Conservation (phyloP, 2,113 vertebrate species). For the Cariama cristata region DNA sequence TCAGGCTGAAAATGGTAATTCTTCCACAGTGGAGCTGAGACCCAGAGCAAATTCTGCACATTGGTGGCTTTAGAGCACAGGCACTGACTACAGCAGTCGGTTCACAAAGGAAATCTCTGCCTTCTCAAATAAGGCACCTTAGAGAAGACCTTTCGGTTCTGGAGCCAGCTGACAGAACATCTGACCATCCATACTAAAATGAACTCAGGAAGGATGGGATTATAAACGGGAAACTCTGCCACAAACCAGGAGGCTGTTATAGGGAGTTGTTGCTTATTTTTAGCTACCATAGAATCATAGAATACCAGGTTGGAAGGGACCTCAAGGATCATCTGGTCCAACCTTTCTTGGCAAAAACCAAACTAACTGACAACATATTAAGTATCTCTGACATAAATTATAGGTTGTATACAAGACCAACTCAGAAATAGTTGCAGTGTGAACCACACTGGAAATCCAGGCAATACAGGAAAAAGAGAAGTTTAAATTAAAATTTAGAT, state of each 20-base stretch:
- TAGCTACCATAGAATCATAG: not conserved
- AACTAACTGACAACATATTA: not conserved
- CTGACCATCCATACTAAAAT: not conserved
- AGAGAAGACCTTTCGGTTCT: not conserved
- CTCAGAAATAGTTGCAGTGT: not conserved
- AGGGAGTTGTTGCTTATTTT: constrained; percentile 8
- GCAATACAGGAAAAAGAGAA: not conserved
- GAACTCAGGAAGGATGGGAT: not conserved
- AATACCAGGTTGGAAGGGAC: not conserved
- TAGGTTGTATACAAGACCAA: not conserved
- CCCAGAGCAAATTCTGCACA: not conserved
- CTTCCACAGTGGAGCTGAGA: not conserved
- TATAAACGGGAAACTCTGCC: not conserved
- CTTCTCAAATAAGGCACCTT: not conserved
- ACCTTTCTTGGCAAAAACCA: not conserved
- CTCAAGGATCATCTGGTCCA: not conserved
- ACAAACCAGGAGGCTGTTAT: not conserved
- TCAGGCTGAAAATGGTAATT: not conserved
- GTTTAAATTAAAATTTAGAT: not conserved
- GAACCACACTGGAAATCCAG: not conserved
- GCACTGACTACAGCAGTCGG: not conserved
- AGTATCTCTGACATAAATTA: not conserved
- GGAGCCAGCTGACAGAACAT: not conserved
- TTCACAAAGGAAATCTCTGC: not conserved
- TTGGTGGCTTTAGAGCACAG: not conserved